These are phyloP conservation scores for Balaeniceps rex DNA, from an alignment of 2,113 vertebrate species.

Conservation along the genomic window DNA sequence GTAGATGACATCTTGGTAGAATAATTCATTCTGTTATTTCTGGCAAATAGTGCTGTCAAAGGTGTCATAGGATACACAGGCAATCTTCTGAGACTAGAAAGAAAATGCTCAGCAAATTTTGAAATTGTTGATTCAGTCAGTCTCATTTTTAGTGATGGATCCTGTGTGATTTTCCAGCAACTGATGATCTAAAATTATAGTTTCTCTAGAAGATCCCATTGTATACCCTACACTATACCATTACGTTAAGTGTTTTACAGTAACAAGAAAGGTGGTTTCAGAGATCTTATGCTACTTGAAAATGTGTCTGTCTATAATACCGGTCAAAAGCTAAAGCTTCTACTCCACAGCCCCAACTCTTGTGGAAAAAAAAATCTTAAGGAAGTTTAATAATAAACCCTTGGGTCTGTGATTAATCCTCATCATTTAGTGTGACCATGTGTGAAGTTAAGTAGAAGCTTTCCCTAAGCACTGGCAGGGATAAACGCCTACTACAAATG, in stretches of 20 bases:
- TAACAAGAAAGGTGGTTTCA: neutral
- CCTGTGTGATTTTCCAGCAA: neutral
- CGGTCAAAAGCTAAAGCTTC: neutral
- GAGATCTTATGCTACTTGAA: neutral
- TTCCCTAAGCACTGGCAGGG: neutral
- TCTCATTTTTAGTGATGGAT: neutral
- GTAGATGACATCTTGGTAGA: neutral
- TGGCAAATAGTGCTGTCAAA: neutral
- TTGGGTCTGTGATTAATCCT: neutral
- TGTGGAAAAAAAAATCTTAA: neutral
- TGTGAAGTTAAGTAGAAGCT: neutral
- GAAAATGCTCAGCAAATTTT: neutral
- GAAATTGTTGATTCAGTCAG: neutral
- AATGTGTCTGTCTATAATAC: neutral
- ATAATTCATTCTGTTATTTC: neutral
- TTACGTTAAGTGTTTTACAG: neutral
- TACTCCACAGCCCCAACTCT: neutral
- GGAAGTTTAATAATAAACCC: neutral
- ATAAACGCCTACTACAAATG: neutral
- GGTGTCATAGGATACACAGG: neutral
- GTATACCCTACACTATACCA: neutral
- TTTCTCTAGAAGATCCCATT: neutral
- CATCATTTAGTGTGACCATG: neutral
- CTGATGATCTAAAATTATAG: neutral
- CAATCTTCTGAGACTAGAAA: neutral